Base-by-base conservation (phyloP, 2,113 vertebrate genomes). In the Phycodurus eques region DNA sequence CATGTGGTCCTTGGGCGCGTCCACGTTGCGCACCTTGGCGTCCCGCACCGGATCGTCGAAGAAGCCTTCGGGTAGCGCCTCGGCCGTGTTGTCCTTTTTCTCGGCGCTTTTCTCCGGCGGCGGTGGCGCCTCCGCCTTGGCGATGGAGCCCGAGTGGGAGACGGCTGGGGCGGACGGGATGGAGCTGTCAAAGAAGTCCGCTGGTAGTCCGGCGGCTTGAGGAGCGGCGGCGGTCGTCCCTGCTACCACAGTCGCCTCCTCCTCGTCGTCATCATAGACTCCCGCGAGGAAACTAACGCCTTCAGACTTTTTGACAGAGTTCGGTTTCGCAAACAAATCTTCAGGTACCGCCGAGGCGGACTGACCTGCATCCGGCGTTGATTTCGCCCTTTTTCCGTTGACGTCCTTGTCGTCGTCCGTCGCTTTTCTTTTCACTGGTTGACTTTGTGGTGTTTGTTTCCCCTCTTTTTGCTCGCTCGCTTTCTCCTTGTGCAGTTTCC, bases 31-130 rank as follows among this genome's bases (percentile, higher is more conserved):
- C 22, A 98, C 96, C 79, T 93, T 96, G 63, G 96, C 96, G 64
- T 99, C 98, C 59, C 93, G 91, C 61, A 98, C 96, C 1, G 98
- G 98, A 76, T 99, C 98, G 76, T 99, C 97, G 79, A 99, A 99
- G 86, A 99, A 99, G 8, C 98, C 98, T 89, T 99, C 96, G 0
- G 98, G 98, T 19, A 99, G 87, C 1, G 95, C 93, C 80, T 99
- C 98, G 2, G 95, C 93, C 0, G 93, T 94, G 79, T 95, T 96
- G 14, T 96, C 96, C 77, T 93, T 95, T 77, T 78, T 95, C 71
- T 95, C 95, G 0, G 88, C 39, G 56, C 66, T 51, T 68, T 95
- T 95, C 71, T 94, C 94, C 4, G 92, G 91, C 35, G 35, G 35
- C 4, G 92, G 91, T 6, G 35, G 35, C 33, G 85, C 71, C 27